A percentile compares a stretch with the other conserved stretches of the same genome.
These are phyloP conservation scores for Ophioninae sp. DNA, from an alignment of 2,888 invertebrate genomes.

Conservation along the genomic window DNA sequence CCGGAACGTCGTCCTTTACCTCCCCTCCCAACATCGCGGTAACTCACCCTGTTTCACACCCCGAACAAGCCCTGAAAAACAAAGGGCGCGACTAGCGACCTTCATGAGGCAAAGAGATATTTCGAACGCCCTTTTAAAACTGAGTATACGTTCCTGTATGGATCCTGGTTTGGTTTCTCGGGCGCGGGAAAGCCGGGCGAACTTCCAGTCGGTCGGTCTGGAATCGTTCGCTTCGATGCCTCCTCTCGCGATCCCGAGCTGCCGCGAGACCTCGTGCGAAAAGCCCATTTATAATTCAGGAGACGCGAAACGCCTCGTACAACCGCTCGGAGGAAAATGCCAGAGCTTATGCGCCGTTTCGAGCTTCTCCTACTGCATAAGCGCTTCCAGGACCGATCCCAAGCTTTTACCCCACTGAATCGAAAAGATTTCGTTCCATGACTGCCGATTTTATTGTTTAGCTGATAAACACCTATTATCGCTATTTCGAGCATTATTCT, in stretches of 20 bases:
- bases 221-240: conserved; percentile 60
- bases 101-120: not conserved
- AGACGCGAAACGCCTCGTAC: conserved; percentile 60
- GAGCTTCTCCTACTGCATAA: conserved; percentile 11
- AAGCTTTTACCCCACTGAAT: not conserved
- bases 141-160: conserved; percentile 2
- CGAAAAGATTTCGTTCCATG: not conserved
- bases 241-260: conserved; percentile 51
- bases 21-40: conserved; percentile 38
- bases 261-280: conserved; percentile 64
- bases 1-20: conserved; percentile 29
- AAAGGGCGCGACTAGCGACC: not conserved
- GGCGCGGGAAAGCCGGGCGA: conserved; percentile 54
- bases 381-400: conserved; percentile 18
- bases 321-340: conserved; percentile 52
- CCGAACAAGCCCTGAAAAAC: not conserved
- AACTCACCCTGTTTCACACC: conserved; percentile 60
- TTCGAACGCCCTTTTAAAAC: conserved; percentile 4
- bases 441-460: not conserved
- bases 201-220: conserved; percentile 59
- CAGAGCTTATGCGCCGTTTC: conserved; percentile 64
- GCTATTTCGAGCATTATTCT: not conserved
- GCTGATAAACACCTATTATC: not conserved
- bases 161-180: conserved; percentile 49
- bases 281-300: conserved; percentile 78